These are phyloP conservation scores for Eristalis tenax DNA, from an alignment of 2,888 invertebrate species.

Conservation along the genomic window DNA sequence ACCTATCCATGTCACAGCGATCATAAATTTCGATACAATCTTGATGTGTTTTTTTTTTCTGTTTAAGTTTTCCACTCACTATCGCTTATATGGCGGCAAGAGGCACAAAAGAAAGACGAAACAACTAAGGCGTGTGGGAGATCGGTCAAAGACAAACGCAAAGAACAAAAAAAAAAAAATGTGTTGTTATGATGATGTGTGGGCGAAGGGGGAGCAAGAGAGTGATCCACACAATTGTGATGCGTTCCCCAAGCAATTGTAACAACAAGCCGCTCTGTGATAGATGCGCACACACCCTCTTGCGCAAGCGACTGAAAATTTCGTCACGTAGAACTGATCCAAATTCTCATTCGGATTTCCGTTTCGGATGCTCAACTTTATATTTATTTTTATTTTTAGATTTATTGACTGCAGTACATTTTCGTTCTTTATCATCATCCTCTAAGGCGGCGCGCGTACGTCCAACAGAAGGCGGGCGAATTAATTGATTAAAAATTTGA, in stretches of 20 bases:
- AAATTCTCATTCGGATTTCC: neutral
- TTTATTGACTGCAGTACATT: neutral
- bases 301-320: neutral
- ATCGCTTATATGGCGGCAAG: neutral
- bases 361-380: neutral
- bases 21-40: neutral
- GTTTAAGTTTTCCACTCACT: neutral
- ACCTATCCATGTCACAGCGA: neutral
- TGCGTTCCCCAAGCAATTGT: neutral
- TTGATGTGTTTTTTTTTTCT: neutral
- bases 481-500: neutral
- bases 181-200: neutral
- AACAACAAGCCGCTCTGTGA: neutral
- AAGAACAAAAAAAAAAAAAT: neutral
- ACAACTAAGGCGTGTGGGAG: neutral
- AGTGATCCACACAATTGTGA: neutral
- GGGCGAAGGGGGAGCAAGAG: neutral
- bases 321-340: neutral
- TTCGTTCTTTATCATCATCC: neutral
- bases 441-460: neutral
- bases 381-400: conserved; percentile 1
- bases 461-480: neutral
- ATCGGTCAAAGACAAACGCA: neutral
- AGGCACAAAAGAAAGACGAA: neutral
- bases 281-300: neutral